Evolutionary conservation across 1,140 invertebrate species (phyloP).

Genomic region (Penaeus vannamei): DNA sequence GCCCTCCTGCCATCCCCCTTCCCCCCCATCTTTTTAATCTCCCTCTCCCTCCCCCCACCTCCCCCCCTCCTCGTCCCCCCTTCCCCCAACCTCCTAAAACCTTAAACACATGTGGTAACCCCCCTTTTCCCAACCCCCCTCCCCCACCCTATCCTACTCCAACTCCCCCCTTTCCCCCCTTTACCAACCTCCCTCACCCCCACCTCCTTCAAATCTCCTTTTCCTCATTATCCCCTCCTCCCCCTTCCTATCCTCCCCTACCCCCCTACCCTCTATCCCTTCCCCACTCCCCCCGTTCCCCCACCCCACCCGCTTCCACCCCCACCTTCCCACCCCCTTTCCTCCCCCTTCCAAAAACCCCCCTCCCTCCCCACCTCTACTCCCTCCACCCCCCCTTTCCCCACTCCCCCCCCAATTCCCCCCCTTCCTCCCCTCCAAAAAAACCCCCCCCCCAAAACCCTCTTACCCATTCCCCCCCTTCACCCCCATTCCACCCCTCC

Average conservation of each 20-base stretch:
- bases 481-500: background rate
- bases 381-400: too few relatives aligned
- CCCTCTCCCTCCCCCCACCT: background rate
- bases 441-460: background rate
- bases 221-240: background rate
- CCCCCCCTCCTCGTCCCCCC: background rate
- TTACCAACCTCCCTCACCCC: background rate
- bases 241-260: background rate
- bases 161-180: background rate
- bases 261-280: too few relatives aligned
- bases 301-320: background rate
- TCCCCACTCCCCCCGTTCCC: background rate
- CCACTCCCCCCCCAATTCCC: too few relatives aligned
- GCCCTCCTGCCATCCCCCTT: background rate
- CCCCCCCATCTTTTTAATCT: too few relatives aligned
- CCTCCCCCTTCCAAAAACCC: too few relatives aligned
- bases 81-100: too few relatives aligned
- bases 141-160: background rate
- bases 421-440: too few relatives aligned
- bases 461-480: constrained; percentile 2
- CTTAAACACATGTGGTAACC: background rate
- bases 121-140: constrained; percentile 1
- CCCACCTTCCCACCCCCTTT: too few relatives aligned
- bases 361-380: too few relatives aligned
- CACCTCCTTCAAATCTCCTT: background rate